phyloP scores from a whole-genome alignment of 2,888 invertebrate species.

The Elmis aenea region DNA sequence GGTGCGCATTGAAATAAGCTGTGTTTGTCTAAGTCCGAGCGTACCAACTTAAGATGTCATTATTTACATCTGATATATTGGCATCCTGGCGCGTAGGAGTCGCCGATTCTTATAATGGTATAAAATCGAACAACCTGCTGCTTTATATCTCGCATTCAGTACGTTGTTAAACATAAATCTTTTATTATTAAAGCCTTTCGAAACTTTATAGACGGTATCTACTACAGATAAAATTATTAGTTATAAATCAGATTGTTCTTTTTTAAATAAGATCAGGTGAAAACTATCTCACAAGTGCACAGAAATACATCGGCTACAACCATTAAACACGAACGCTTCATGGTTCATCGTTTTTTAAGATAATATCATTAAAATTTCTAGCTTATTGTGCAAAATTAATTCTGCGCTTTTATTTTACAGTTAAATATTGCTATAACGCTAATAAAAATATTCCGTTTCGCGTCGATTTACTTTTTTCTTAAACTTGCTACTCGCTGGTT shows the following conservation, averaged over 20 bases:
- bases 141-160: conserved; percentile 32
- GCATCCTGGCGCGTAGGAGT: conserved; percentile 26
- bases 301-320: too few relatives aligned
- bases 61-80: conserved; percentile 25
- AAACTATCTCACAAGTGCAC: conserved; percentile 1
- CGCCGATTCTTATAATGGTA: conserved; percentile 34
- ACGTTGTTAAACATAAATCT: conserved; percentile 33
- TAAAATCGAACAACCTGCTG: conserved; percentile 35
- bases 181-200: conserved; percentile 34
- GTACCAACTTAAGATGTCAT: conserved; percentile 32
- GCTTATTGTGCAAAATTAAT: too few relatives aligned
- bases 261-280: conserved; percentile 21
- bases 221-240: conserved; percentile 35
- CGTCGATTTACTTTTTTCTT: too few relatives aligned
- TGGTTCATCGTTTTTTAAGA: too few relatives aligned
- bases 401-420: too few relatives aligned
- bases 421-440: too few relatives aligned
- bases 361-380: too few relatives aligned
- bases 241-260: conserved; percentile 37
- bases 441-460: too few relatives aligned
- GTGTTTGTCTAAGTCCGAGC: conserved; percentile 18
- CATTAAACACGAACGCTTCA: too few relatives aligned
- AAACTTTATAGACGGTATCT: conserved; percentile 32
- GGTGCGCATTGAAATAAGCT: conserved; percentile 11
- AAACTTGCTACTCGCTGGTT: too few relatives aligned